phyloP scores from a whole-genome alignment of 2,113 vertebrate species.

The Ciconia boyciana region DNA sequence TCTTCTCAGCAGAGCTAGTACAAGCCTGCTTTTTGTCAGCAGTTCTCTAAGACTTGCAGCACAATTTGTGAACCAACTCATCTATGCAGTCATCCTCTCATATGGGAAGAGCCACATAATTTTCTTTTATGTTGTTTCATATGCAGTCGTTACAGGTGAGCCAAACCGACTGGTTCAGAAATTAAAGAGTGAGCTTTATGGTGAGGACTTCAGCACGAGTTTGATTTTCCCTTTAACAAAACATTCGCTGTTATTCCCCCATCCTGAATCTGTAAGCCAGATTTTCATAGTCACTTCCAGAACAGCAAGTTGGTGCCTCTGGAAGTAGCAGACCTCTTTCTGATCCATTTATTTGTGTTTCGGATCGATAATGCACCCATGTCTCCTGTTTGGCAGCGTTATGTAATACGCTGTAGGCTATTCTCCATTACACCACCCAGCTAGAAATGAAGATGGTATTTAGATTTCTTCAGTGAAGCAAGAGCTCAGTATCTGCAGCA shows the following conservation, averaged over 20 bases:
- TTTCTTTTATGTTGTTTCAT: constrained; percentile 62
- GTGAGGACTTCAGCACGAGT: not conserved
- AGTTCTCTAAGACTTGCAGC: constrained; percentile 9
- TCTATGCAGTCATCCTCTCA: constrained; percentile 32
- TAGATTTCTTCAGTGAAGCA: constrained; percentile 41
- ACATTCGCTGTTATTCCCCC: not conserved
- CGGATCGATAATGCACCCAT: not conserved
- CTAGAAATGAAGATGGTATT: constrained; percentile 1
- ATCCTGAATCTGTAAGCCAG: not conserved
- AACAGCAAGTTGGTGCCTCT: not conserved
- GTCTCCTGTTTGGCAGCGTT: not conserved
- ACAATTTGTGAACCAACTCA: constrained; percentile 38
- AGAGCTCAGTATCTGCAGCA: constrained; percentile 19
- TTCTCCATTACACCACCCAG: constrained; percentile 26
- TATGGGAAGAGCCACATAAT: constrained; percentile 12
- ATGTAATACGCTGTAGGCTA: not conserved
- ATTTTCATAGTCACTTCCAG: not conserved
- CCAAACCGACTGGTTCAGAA: constrained; percentile 52
- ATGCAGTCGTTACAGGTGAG: constrained; percentile 1
- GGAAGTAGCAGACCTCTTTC: not conserved
- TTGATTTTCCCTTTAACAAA: not conserved
- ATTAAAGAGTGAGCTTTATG: constrained; percentile 46
- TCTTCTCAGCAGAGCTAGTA: constrained; percentile 35
- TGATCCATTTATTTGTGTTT: not conserved
- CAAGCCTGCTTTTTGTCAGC: constrained; percentile 53